Evolutionary conservation across 2,113 vertebrate genomes (phyloP).

Genomic region (Falco punctatus): DNA sequence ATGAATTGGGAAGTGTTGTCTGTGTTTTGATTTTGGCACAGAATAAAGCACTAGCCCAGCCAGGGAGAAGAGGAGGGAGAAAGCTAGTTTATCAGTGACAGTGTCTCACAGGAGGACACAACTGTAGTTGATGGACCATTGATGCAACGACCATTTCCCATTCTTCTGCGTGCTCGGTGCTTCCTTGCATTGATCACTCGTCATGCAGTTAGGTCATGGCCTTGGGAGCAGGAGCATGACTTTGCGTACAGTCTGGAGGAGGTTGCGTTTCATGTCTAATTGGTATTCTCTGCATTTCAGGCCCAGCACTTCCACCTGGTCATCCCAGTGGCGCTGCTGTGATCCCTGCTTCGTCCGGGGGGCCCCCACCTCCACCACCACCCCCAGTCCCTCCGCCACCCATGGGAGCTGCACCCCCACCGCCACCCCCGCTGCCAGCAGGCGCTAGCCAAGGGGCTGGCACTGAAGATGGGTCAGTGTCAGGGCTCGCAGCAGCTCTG

Average conservation of each 20-base stretch:
- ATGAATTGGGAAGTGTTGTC: accelerated
- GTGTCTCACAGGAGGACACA: background rate
- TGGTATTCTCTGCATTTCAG: conserved; percentile 73
- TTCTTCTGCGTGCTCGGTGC: background rate
- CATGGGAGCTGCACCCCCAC: conserved; percentile 82
- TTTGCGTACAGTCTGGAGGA: background rate
- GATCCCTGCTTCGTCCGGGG: conserved; percentile 78
- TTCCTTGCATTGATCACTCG: background rate
- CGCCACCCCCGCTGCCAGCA: conserved; percentile 86
- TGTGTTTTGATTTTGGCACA: background rate
- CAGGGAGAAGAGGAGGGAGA: background rate
- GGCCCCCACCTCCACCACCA: conserved; percentile 90
- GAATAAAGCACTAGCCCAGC: background rate
- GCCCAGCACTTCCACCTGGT: conserved; percentile 86
- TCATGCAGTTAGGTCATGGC: background rate
- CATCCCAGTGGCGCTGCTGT: conserved; percentile 83
- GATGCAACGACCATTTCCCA: background rate
- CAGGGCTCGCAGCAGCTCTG: conserved; percentile 93
- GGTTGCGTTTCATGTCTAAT: accelerated
- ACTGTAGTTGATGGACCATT: background rate
- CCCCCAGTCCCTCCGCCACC: conserved; percentile 89
- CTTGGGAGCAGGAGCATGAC: accelerated
- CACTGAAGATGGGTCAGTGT: conserved; percentile 83
- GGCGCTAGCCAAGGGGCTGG: conserved; percentile 78
- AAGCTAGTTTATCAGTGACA: background rate